These are phyloP conservation scores for Agelaius phoeniceus DNA, from an alignment of 2,113 vertebrate genomes.

Conservation along the genomic window DNA sequence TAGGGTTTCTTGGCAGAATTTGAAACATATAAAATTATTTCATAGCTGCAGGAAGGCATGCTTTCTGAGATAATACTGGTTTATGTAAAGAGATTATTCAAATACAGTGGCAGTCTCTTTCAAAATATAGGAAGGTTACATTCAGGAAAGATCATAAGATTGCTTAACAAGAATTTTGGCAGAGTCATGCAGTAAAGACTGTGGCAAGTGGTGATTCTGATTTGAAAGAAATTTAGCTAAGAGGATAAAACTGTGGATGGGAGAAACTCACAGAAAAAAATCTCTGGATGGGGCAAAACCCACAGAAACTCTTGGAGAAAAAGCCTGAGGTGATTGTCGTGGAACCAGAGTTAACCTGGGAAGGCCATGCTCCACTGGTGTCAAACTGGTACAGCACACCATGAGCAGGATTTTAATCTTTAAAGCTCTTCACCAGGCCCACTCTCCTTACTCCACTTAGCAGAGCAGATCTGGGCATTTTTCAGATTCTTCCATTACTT, in stretches of 20 bases:
- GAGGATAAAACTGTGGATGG: not conserved
- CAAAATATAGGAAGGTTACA: not conserved
- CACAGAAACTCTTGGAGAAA: not conserved
- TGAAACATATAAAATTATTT: not conserved
- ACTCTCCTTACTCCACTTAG: not conserved
- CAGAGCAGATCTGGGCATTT: not conserved
- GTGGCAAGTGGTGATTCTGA: not conserved
- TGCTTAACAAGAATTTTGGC: not conserved
- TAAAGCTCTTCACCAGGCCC: not conserved
- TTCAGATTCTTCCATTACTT: not conserved
- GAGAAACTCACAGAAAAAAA: not conserved
- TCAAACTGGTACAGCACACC: not conserved
- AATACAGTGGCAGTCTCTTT: not conserved
- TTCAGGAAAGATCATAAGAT: not conserved
- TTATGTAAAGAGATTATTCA: slow-evolving; percentile 5
- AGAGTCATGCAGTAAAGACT: not conserved
- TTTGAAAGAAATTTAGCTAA: not conserved
- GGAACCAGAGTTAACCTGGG: not conserved
- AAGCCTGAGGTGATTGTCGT: not conserved
- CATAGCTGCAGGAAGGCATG: not conserved
- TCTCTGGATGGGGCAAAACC: not conserved
- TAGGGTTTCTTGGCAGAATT: not conserved
- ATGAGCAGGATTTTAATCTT: not conserved
- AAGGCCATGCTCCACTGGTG: not conserved
- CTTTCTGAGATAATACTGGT: slow-evolving; percentile 8